Evolutionary conservation across 2,888 invertebrate species (phyloP), one percentile per base, ranked within the genome.

Genomic region (Melanostoma mellinum): DNA sequence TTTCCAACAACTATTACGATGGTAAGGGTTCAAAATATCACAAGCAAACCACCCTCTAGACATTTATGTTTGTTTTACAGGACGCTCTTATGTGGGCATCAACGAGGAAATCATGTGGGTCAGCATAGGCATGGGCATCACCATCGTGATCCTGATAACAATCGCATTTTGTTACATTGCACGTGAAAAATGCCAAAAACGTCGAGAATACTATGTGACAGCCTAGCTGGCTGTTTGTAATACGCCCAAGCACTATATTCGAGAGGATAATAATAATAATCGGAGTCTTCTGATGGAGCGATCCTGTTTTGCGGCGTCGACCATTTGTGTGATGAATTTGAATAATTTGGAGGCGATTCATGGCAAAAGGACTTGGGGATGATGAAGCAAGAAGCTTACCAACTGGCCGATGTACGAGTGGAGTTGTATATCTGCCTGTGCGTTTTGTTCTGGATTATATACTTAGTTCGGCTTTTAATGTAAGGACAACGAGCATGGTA

Each of bases 101-200:
- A 96, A 96, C 91, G 96, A 96, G 90, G 96, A 96, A 91, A 96
- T 96, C 87, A 96, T 96, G 89, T 96, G 96, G 96, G 96, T 96
- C 88, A 96, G 96, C 92, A 96, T 96, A 90, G 96, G 96, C 68
- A 91, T 91, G 91, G 91, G 91, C 68, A 89, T 90, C 20, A 90
- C 96, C 74, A 96, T 96, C 87, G 95, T 95, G 5, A 93, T 96
- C 3, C 93, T 96, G 65, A 96, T 96, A 89, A 95, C 95, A 33
- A 95, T 96, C 87, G 96, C 96, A 0, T 92, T 96, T 9, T 96
- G 96, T 92, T 96, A 96, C 91, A 95, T 96, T 86, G 93, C 95
- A 86, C 93, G 94, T 75, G 96, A 96, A 91, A 96, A 96, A 89
- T 96, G 96, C 90, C 93, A 94, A 87, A 95, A 95, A 88, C 92